Conservation (phyloP, 1,140 invertebrate genomes). For the Araneus ventricosus region DNA sequence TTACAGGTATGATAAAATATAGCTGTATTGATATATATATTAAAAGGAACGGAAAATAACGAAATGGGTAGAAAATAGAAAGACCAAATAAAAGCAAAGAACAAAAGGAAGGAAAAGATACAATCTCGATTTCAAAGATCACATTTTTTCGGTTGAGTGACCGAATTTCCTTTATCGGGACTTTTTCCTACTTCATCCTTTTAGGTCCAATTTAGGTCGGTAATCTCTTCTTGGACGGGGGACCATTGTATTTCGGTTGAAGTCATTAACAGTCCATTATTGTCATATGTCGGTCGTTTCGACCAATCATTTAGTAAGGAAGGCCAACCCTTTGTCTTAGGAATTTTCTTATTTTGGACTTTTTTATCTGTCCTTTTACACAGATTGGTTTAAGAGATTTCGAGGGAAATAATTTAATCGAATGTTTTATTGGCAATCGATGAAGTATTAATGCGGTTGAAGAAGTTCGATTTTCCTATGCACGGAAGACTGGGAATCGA, state of each 20-base stretch:
- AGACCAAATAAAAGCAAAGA: neutral
- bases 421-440: neutral
- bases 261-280: slow-evolving; percentile 69
- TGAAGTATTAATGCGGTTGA: neutral
- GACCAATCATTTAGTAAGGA: neutral
- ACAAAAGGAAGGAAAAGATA: neutral
- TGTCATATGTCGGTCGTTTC: slow-evolving; percentile 60
- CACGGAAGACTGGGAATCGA: no score
- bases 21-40: neutral
- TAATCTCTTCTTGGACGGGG: slow-evolving; percentile 4
- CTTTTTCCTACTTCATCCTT: neutral
- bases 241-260: slow-evolving; percentile 41
- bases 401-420: neutral
- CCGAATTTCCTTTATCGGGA: slow-evolving; percentile 26
- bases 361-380: neutral
- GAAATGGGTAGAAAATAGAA: neutral
- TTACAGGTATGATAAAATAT: neutral
- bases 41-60: neutral
- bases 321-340: neutral
- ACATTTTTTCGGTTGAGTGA: slow-evolving; percentile 50
- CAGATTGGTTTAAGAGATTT: neutral
- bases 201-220: slow-evolving; percentile 28
- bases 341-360: neutral
- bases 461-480: neutral
- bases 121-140: slow-evolving; percentile 59